Conservation (phyloP, 64 coral and sea anemone genomes). For the Orbicella faveolata region DNA sequence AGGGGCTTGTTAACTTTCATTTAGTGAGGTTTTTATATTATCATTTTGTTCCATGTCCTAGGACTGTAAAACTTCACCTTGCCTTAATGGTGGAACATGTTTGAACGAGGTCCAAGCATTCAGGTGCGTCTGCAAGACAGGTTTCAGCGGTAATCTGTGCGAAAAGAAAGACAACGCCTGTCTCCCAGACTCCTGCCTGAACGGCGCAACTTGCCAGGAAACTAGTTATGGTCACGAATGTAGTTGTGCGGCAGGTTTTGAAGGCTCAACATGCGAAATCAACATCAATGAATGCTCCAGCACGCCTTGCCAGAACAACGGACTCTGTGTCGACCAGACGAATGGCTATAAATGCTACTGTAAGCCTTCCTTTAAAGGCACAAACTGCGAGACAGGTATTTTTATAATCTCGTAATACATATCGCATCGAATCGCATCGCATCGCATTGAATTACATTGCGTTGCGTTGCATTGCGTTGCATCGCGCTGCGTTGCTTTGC, state of each 20-base stretch:
- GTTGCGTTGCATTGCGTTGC: no score
- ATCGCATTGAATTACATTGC: no score
- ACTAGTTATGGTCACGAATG: slow-evolving; percentile 79
- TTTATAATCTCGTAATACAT: no score
- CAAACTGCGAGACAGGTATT: slow-evolving; percentile 80
- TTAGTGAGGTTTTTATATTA: not conserved
- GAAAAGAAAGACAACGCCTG: slow-evolving; percentile 79
- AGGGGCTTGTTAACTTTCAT: no score
- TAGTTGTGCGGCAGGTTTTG: slow-evolving; percentile 62
- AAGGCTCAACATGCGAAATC: slow-evolving; percentile 68
- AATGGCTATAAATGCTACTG: slow-evolving; percentile 85
- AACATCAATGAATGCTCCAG: slow-evolving; percentile 82
- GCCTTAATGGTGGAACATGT: slow-evolving; percentile 89
- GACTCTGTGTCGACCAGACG: slow-evolving; percentile 74
- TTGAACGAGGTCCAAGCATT: slow-evolving; percentile 51
- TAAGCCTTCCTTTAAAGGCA: slow-evolving; percentile 67
- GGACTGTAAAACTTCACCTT: slow-evolving; percentile 72
- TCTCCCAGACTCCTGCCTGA: slow-evolving; percentile 70
- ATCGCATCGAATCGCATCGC: no score
- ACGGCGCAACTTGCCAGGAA: slow-evolving; percentile 68
- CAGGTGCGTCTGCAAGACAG: slow-evolving; percentile 66
- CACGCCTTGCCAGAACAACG: slow-evolving; percentile 83
- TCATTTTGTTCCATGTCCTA: slow-evolving; percentile 29
- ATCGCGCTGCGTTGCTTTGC: no score
- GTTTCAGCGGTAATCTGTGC: slow-evolving; percentile 79